phyloP scores from a whole-genome alignment of 2,888 invertebrate species.

The Drosophila nr. medialis region DNA sequence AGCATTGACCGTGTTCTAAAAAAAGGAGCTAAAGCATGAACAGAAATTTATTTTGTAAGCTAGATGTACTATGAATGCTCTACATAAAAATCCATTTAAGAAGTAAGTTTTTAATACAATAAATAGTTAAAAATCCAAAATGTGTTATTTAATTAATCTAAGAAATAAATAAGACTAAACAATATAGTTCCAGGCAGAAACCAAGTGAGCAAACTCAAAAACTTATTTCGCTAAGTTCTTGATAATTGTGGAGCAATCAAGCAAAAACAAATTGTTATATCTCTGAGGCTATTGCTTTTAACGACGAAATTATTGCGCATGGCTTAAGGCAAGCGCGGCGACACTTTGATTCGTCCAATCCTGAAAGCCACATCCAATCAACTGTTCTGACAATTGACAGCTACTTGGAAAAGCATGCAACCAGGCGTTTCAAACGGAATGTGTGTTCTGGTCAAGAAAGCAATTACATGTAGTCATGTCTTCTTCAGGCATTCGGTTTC shows the following conservation, averaged over 20 bases:
- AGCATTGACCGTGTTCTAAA: not conserved
- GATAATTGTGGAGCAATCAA: not conserved
- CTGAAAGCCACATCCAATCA: constrained; percentile 12
- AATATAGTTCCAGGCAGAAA: not conserved
- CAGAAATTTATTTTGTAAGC: not conserved
- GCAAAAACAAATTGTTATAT: constrained; percentile 1
- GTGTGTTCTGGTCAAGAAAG: constrained; percentile 33
- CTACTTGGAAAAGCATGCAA: constrained; percentile 47
- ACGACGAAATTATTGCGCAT: constrained; percentile 32
- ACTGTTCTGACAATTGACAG: constrained; percentile 60
- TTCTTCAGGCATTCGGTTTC: not conserved
- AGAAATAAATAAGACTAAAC: not conserved
- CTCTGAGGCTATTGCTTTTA: constrained; percentile 15
- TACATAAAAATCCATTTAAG: not conserved
- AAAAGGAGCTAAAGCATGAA: not conserved
- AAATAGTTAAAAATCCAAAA: not conserved
- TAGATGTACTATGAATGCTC: constrained; percentile 2
- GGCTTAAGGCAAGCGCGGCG: constrained; percentile 17
- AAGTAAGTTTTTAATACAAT: not conserved
- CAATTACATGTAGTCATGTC: constrained; percentile 36
- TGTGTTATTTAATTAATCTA: not conserved
- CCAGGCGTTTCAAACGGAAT: constrained; percentile 16
- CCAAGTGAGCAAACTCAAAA: not conserved
- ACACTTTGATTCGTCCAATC: constrained; percentile 26
- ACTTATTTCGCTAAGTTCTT: not conserved